Conservation (phyloP, 2,113 vertebrate genomes). For the Cyprinodon variegatus region DNA sequence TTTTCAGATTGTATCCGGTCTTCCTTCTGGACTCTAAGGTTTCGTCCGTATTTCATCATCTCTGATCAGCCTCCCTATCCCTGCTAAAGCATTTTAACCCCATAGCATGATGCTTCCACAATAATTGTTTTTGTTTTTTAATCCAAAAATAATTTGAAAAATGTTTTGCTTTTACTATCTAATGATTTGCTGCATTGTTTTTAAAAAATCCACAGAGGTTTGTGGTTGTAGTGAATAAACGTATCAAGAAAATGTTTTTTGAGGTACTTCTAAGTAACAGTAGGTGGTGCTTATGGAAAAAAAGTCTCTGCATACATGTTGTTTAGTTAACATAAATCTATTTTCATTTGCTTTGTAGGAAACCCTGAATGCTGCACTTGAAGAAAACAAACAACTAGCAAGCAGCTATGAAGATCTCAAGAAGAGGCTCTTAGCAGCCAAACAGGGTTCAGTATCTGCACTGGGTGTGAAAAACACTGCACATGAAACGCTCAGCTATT, state of each 20-base stretch:
- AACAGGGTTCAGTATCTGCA: constrained; percentile 46
- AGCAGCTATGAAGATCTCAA: constrained; percentile 53
- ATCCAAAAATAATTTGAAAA: no score
- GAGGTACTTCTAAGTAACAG: neutral
- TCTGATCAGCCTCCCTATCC: neutral
- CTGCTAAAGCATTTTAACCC: neutral
- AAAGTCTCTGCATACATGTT: constrained; percentile 7
- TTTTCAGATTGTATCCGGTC: neutral
- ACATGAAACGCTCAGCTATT: constrained; percentile 52
- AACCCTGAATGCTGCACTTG: constrained; percentile 42
- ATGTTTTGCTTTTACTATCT: no score
- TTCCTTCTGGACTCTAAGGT: neutral
- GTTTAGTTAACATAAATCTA: constrained; percentile 3
- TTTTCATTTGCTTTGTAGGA: constrained; percentile 46
- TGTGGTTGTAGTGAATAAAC: no score
- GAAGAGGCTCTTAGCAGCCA: constrained; percentile 61
- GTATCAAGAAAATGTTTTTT: neutral
- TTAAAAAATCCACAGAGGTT: no score
- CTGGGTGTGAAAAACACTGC: constrained; percentile 52
- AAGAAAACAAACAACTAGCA: constrained; percentile 66
- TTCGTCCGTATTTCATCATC: neutral
- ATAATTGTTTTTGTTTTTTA: no score
- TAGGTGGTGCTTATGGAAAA: neutral
- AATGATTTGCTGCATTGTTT: no score
- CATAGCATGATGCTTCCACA: neutral